Conservation (phyloP, 2,888 invertebrate genomes). For the Mythimna vitellina region DNA sequence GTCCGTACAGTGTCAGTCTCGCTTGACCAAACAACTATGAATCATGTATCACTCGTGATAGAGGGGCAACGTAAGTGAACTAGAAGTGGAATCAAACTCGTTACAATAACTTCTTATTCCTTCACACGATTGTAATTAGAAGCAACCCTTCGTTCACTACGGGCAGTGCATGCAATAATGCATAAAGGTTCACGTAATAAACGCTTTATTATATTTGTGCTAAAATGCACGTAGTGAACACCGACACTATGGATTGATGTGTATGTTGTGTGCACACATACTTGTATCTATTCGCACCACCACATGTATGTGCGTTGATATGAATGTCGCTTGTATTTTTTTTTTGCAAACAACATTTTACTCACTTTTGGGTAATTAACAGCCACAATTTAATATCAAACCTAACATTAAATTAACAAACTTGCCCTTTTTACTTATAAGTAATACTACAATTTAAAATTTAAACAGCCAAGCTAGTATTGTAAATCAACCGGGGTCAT, state of each 20-base stretch:
- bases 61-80: constrained; percentile 46
- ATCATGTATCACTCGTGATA: constrained; percentile 53
- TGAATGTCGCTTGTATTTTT: constrained; percentile 66
- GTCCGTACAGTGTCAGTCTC: constrained; percentile 39
- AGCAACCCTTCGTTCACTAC: constrained; percentile 21
- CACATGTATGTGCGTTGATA: constrained; percentile 59
- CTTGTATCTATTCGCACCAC: constrained; percentile 50
- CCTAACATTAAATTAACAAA: constrained; percentile 28
- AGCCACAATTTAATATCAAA: constrained; percentile 36
- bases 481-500: constrained; percentile 88
- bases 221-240: constrained; percentile 65
- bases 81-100: constrained; percentile 48
- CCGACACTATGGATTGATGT: constrained; percentile 59
- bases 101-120: constrained; percentile 27
- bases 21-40: constrained; percentile 61
- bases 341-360: constrained; percentile 54
- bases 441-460: constrained; percentile 63
- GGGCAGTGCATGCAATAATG: constrained; percentile 64
- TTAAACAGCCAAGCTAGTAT: constrained; percentile 82
- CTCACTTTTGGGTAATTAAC: constrained; percentile 45
- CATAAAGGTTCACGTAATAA: constrained; percentile 70
- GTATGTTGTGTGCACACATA: constrained; percentile 61
- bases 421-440: constrained; percentile 35
- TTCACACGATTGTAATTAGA: constrained; percentile 28
- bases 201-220: constrained; percentile 69